These are phyloP conservation scores for Sericinus montela DNA, from an alignment of 2,888 invertebrate genomes.

Conservation along the genomic window DNA sequence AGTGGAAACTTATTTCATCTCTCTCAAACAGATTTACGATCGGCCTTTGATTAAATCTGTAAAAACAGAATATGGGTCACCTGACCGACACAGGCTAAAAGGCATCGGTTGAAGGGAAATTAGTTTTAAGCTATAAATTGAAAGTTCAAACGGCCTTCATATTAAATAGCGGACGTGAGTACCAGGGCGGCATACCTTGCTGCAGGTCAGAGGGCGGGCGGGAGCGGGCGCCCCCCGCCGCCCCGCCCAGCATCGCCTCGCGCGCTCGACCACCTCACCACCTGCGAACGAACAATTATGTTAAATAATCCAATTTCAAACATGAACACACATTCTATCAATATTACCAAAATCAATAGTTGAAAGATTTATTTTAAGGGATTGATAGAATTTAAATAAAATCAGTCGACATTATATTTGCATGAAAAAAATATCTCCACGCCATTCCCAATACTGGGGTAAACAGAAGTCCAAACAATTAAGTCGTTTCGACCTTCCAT, in stretches of 20 bases:
- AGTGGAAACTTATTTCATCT: too few relatives aligned
- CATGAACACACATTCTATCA: not conserved
- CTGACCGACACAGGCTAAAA: not conserved
- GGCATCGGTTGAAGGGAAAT: not conserved
- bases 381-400: too few relatives aligned
- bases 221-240: slow-evolving; percentile 79
- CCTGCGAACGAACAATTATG: slow-evolving; percentile 42
- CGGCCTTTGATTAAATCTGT: too few relatives aligned
- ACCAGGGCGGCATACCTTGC: slow-evolving; percentile 66
- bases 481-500: too few relatives aligned
- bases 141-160: slow-evolving; percentile 2
- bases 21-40: too few relatives aligned
- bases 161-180: slow-evolving; percentile 21
- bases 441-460: too few relatives aligned
- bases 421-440: too few relatives aligned
- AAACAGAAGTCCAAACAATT: too few relatives aligned
- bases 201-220: slow-evolving; percentile 75
- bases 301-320: slow-evolving; percentile 3
- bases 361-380: too few relatives aligned
- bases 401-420: too few relatives aligned
- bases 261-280: slow-evolving; percentile 65
- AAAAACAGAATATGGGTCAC: not conserved
- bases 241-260: slow-evolving; percentile 77
- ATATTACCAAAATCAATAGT: too few relatives aligned
- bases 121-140: slow-evolving; percentile 3